phyloP scores from a whole-genome alignment of 2,888 invertebrate species.

The Parthenolecanium corni region DNA sequence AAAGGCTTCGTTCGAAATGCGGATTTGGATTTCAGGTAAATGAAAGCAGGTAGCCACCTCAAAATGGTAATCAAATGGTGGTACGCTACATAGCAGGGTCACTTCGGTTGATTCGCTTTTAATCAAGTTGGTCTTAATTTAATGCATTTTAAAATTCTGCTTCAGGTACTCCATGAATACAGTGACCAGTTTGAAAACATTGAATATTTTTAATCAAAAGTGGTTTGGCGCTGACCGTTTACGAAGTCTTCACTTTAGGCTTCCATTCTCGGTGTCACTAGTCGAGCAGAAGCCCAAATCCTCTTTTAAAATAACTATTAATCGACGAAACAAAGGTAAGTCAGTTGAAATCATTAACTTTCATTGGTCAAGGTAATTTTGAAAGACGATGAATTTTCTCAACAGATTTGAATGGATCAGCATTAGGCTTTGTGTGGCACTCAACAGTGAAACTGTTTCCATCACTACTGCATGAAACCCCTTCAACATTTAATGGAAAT shows the following conservation, averaged over 20 bases:
- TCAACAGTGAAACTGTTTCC: constrained; percentile 33
- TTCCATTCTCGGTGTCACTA: constrained; percentile 35
- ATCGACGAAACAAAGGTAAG: constrained; percentile 33
- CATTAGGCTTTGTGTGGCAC: constrained; percentile 35
- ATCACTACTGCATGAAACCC: constrained; percentile 14
- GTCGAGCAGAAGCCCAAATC: constrained; percentile 32
- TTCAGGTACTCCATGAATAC: constrained; percentile 46
- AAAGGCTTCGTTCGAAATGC: constrained; percentile 42
- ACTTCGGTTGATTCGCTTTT: no score
- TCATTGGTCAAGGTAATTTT: no score
- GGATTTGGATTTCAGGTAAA: constrained; percentile 49
- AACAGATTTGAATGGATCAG: constrained; percentile 35
- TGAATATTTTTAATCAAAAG: constrained; percentile 52
- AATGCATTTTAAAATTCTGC: constrained; percentile 3
- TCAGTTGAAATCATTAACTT: no score
- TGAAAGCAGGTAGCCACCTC: not conserved
- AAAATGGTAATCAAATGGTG: no score
- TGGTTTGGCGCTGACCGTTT: constrained; percentile 56
- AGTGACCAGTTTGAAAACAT: constrained; percentile 41
- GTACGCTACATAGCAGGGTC: no score
- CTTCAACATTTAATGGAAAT: not conserved
- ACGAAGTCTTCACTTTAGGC: constrained; percentile 48
- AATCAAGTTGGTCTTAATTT: no score
- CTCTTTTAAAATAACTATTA: constrained; percentile 33
- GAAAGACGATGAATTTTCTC: no score